Base-by-base conservation (phyloP, 2,113 vertebrate genomes). In the Pica pica region DNA sequence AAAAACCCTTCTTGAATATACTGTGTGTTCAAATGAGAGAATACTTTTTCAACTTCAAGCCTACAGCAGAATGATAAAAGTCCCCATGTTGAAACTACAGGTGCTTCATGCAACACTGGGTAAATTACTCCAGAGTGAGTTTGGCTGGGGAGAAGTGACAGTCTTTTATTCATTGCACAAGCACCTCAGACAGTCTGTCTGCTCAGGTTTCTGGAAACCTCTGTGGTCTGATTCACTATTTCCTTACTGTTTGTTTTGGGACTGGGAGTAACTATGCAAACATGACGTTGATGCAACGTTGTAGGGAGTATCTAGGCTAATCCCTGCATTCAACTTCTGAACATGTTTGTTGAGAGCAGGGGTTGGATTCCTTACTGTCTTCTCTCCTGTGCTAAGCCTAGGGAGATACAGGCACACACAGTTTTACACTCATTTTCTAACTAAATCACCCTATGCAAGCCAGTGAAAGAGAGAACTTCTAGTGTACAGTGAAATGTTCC, bases 211-310 rank as follows among this genome's bases (percentile, higher is more conserved):
- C 93, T 95, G 93, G 95, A 96, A 96, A 81, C 53, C 83, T 95
- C 93, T 64, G 18, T 89, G 89, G 69, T 95, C 94, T 97, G 94
- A 97, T 95, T 97, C 94, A 96, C 90, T 90, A 17, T 93, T 95
- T 94, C 96, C 94, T 86, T 95, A 74, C 79, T 95, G 90, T 94
- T 96, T 97, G 93, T 94, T 97, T 91, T 96, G 90, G 68, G 91
- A 55, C 78, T 95, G 87, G 93, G 85, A 97, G 95, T 96, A 93
- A 90, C 93, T 90, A 94, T 33, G 92, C 88, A 97, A 96, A 96
- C 95, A 96, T 3, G 30, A 49, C 5, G 16, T 95, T 96, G 93
- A 93, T 95, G 95, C 92, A 96, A 94, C 69, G 68, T 90, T 75
- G 56, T 68, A 89, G 96, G 95, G 94, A 96, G 95, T 96, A 97